These are phyloP conservation scores for Aphelinus certus DNA, from an alignment of 1,140 invertebrate species.

Conservation along the genomic window DNA sequence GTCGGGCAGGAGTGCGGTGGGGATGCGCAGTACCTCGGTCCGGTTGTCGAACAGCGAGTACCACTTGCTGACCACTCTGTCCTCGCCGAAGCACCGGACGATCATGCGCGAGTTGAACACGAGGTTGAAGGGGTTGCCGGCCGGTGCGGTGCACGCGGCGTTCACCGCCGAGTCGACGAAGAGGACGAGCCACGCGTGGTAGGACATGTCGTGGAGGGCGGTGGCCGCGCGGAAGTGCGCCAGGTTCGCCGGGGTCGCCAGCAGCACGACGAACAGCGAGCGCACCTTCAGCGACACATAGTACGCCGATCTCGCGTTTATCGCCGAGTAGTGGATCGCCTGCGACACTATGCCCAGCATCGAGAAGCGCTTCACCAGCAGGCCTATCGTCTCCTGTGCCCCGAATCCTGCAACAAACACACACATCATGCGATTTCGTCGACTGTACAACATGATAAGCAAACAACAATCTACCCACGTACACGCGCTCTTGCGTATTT, in stretches of 20 bases:
- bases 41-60: conserved; percentile 42
- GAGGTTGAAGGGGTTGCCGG: conserved; percentile 45
- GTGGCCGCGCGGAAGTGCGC: conserved; percentile 36
- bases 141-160: neutral
- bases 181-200: conserved; percentile 46
- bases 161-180: conserved; percentile 33
- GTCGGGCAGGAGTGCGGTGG: neutral
- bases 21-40: conserved; percentile 11
- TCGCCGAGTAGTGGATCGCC: conserved; percentile 35
- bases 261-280: conserved; percentile 47
- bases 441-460: no score
- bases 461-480: no score
- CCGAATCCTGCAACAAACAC: conserved; percentile 34
- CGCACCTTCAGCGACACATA: conserved; percentile 13
- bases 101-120: conserved; percentile 47
- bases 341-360: conserved; percentile 26
- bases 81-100: conserved; percentile 33
- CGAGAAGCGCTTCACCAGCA: conserved; percentile 42
- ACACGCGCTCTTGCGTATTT: neutral
- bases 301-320: conserved; percentile 23
- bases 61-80: conserved; percentile 43
- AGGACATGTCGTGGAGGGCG: conserved; percentile 39
- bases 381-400: conserved; percentile 5
- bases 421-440: no score
- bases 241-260: conserved; percentile 29